Base-by-base conservation (phyloP, 1,140 invertebrate genomes). In the Nymphalis io region DNA sequence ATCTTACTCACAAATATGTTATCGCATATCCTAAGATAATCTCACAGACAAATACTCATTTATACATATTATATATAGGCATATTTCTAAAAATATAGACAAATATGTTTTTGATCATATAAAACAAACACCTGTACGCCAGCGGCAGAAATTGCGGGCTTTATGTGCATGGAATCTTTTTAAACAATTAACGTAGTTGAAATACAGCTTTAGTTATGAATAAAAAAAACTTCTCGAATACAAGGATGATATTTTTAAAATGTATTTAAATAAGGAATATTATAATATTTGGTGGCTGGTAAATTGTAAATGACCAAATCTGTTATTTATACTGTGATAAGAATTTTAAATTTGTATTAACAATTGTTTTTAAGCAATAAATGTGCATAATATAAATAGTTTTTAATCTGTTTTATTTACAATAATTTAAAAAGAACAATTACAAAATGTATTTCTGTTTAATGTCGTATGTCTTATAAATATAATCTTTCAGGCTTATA, bases 381-480 rank as follows among this genome's bases (percentile, higher is more conserved):
- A 8, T 46, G 44, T 18, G n/a, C 44, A 46, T 16, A 16, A 46
- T 46, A 15, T 46, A 6, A 27, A 27, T 44, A 40, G 3, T 44
- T 16, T 46, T 46, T 46, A 21, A 53, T 53, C 12, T 53, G 48
- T 53, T 21, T 53, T 53, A 53, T 53, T 21, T 48, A 48, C 46
- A 13, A n/a, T 53, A 23, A 53, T 53, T 21, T 40, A 33, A 33
- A 33, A 33, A 58, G n/a, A 70, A 64, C 51, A 48, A 38, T 59
- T 21, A 44, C 1, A 6, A n/a, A 38, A 18, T 16, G 6, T 2
- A 46, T 4, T 46, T 16, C 4, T 46, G 15, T 46, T 33, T 4
- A 33, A 33, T 33, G 5, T 1, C 27, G 6, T 33, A 8, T 33
- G 27, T 8, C 27, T 33, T 33, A 33, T 33, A 8, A 4, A 33